phyloP scores from a whole-genome alignment of 2,797 vertebrate genomes.

The Scyliorhinus canicula region DNA sequence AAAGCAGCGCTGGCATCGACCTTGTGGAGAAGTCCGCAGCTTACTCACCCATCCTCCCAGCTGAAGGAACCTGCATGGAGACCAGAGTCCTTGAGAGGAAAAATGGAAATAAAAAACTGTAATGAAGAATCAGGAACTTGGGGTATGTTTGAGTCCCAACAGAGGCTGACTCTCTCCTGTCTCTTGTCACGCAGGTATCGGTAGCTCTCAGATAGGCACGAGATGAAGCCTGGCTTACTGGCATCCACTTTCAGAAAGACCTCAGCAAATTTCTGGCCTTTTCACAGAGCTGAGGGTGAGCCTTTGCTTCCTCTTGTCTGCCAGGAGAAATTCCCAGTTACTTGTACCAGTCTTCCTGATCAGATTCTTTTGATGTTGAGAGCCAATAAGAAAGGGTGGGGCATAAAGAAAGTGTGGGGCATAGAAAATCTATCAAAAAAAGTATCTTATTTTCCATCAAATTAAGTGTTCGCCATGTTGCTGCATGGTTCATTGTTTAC shows the following conservation, averaged over 20 bases:
- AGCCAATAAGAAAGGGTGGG: conserved; percentile 3
- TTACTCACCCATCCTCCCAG: conserved; percentile 33
- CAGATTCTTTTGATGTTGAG: conserved; percentile 5
- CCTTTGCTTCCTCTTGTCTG: background rate
- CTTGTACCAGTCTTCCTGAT: background rate
- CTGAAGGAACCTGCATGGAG: conserved; percentile 33
- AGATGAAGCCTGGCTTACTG: conserved; percentile 4
- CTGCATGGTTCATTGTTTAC: conserved; percentile 66
- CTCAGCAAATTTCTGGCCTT: background rate
- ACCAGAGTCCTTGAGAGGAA: conserved; percentile 37
- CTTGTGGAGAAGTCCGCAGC: conserved; percentile 35
- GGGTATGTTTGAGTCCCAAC: conserved; percentile 34
- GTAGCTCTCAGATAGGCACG: background rate
- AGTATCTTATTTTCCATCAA: conserved; percentile 35
- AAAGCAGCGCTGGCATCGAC: conserved; percentile 30
- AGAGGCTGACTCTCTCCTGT: conserved; percentile 8
- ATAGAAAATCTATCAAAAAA: background rate
- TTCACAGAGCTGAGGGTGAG: background rate
- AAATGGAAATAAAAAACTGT: conserved; percentile 38
- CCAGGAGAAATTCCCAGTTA: background rate
- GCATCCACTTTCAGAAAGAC: conserved; percentile 23
- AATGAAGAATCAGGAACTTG: conserved; percentile 35
- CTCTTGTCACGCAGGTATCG: background rate
- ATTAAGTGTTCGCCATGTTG: conserved; percentile 61
- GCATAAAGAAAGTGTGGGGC: background rate